Base-by-base conservation (phyloP, 2,113 vertebrate genomes). In the Macroglossus sobrinus region DNA sequence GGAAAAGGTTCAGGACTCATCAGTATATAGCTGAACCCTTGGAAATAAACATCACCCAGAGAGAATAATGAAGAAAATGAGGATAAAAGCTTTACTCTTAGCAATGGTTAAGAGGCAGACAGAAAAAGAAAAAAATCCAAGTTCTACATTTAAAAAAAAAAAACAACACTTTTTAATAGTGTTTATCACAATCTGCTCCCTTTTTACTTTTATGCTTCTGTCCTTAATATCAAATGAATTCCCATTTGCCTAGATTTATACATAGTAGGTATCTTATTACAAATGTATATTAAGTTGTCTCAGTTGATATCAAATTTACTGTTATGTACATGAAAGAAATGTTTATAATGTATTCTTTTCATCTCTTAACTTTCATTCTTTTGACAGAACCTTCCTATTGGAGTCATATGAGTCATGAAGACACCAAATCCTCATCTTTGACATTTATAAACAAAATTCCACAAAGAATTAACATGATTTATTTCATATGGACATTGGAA, bases 361-460 rank as follows among this genome's bases (percentile, higher is more conserved):
- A 50, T 82, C 2, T 76, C n/a, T 40, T 84, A 30, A 50, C 40
- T 71, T 53, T 55, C 45, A 66, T 55, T 89, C 28, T 64, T 80
- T 64, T 9, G 30, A 53, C 68, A 88, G 50, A 84, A 7, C 14
- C n/a, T 85, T 72, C 45, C 43, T 40, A 24, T 1, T 69, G 15
- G 33, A 89, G 66, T 21, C 35, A 90, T 21, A 35, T 9, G 8
- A 57, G 40, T 82, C n/a, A 93, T 6, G 18, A 63, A 55, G 45
- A 33, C 24, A 84, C 2, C 40, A 74, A 90, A 63, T 45, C 7
- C 8, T 96, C 43, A 87, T 38, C 30, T 95, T 30, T 43, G 30
- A 93, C 33, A 95, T 72, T 93, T 26, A 79, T 55, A 78, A 94
- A 89, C 24, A 63, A 82, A 71, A 91, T 71, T 91, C 63, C 30